These are phyloP conservation scores for Donacobius atricapilla DNA, from an alignment of 2,113 vertebrate species.

Conservation along the genomic window DNA sequence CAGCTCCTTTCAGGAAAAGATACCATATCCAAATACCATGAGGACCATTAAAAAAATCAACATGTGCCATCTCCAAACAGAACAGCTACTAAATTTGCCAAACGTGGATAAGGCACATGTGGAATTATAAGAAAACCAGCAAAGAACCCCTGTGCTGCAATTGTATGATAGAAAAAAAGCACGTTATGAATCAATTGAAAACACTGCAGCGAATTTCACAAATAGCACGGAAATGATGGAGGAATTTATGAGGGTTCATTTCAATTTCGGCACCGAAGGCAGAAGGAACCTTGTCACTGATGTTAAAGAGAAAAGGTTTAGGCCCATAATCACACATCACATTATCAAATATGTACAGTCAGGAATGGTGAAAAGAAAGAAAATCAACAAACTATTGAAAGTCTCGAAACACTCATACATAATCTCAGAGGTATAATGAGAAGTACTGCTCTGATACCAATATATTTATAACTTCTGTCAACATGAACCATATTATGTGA, in stretches of 20 bases:
- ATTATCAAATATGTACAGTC: conserved; percentile 2
- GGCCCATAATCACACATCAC: not conserved
- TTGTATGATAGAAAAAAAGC: not conserved
- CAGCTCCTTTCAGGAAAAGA: not conserved
- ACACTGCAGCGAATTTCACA: not conserved
- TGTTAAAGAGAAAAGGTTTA: not conserved
- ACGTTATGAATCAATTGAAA: not conserved
- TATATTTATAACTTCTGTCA: not conserved
- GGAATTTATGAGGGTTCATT: not conserved
- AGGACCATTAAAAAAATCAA: not conserved
- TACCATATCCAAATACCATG: not conserved
- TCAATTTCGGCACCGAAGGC: not conserved
- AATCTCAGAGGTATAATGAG: not conserved
- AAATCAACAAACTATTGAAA: conserved; percentile 31
- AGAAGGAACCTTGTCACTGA: not conserved
- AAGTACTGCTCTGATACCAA: not conserved
- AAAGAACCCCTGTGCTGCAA: not conserved
- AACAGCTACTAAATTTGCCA: not conserved
- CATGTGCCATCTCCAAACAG: not conserved
- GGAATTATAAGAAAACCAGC: not conserved
- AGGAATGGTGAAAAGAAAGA: not conserved
- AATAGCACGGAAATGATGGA: not conserved
- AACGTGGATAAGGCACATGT: not conserved
- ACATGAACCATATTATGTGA: not conserved
- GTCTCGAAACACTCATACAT: not conserved